A percentile compares a stretch with the other conserved stretches of the same genome.
Evolutionary conservation across 2,888 invertebrate genomes (phyloP).

Genomic region (Phragmatobia fuliginosa): DNA sequence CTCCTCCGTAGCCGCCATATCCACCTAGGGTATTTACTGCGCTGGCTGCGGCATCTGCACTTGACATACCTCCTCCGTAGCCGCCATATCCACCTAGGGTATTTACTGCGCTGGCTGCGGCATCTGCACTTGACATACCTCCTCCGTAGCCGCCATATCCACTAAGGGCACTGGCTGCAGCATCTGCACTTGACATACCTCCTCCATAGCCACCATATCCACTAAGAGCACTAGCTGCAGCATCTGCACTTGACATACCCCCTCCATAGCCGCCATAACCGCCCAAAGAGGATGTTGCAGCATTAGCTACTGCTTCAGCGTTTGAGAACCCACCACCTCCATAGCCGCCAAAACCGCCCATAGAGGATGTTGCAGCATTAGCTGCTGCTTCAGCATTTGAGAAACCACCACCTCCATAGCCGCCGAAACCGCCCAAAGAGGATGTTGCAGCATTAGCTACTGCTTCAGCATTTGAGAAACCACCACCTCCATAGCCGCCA

Average conservation of each 20-base stretch:
- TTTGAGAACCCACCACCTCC: neutral
- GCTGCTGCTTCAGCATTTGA: constrained; percentile 9
- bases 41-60: constrained; percentile 16
- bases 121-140: constrained; percentile 8
- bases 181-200: constrained; percentile 13
- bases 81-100: constrained; percentile 22
- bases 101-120: constrained; percentile 19
- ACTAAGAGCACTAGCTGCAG: constrained; percentile 3
- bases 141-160: constrained; percentile 19
- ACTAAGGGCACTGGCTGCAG: constrained; percentile 3
- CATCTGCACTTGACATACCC: constrained; percentile 13
- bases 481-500: constrained; percentile 9
- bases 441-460: constrained; percentile 18
- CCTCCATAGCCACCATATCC: constrained; percentile 20
- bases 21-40: neutral
- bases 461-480: constrained; percentile 18
- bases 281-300: too few species aligned
- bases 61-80: constrained; percentile 8
- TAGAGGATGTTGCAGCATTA: too few species aligned
- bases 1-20: constrained; percentile 11
- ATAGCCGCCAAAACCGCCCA: neutral
- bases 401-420: neutral
- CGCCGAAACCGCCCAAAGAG: neutral
- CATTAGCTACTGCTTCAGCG: constrained; percentile 22
- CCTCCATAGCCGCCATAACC: constrained; percentile 19